Evolutionary conservation across 92 coral and sea anemone genomes (phyloP).

Genomic region (Siderastrea siderea): DNA sequence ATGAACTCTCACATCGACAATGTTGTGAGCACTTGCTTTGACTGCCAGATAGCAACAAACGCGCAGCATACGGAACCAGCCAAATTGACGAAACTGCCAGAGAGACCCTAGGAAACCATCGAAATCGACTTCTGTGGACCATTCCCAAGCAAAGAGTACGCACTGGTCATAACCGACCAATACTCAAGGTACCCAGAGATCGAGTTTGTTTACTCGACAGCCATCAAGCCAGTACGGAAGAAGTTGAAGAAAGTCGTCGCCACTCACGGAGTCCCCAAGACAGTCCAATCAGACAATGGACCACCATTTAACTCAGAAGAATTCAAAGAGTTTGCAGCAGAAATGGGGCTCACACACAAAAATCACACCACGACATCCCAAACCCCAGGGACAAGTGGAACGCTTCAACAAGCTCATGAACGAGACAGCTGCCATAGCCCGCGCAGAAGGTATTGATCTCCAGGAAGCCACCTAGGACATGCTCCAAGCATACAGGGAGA

Average conservation of each 20-base stretch:
- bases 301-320: slow-evolving; percentile 68
- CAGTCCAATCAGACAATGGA: slow-evolving; percentile 65
- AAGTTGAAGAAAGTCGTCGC: slow-evolving; percentile 58
- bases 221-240: slow-evolving; percentile 32
- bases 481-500: slow-evolving; percentile 69
- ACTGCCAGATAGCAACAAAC: slow-evolving; percentile 68
- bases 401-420: slow-evolving; percentile 68
- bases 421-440: slow-evolving; percentile 63
- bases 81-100: slow-evolving; percentile 70
- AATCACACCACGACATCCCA: slow-evolving; percentile 66
- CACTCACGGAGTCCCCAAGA: slow-evolving; percentile 50
- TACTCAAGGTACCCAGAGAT: slow-evolving; percentile 74
- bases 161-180: slow-evolving; percentile 62
- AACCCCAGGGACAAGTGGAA: slow-evolving; percentile 78
- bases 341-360: slow-evolving; percentile 62
- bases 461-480: slow-evolving; percentile 73
- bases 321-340: slow-evolving; percentile 35
- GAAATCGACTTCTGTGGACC: slow-evolving; percentile 77
- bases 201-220: slow-evolving; percentile 54
- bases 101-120: slow-evolving; percentile 59
- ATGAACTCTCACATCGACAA: slow-evolving; percentile 63
- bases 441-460: slow-evolving; percentile 45
- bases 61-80: slow-evolving; percentile 65
- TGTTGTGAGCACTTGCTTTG: slow-evolving; percentile 51
- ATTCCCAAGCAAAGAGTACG: slow-evolving; percentile 55